phyloP scores from a whole-genome alignment of 2,113 vertebrate genomes.

The Ascaphus truei region DNA sequence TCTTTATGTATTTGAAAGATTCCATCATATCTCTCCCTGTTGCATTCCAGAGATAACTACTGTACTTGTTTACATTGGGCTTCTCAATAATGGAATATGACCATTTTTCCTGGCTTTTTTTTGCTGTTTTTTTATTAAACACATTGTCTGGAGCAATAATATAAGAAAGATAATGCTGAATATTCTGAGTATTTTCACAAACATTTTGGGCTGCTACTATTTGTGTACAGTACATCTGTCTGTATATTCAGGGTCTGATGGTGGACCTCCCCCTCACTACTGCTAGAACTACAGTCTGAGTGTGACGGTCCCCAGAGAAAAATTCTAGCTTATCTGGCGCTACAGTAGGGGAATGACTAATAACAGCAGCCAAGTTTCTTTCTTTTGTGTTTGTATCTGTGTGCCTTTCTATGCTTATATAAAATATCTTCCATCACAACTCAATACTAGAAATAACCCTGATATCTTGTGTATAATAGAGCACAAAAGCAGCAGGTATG shows the following conservation, averaged over 20 bases:
- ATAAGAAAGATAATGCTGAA: too few species aligned
- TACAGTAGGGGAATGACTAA: not conserved
- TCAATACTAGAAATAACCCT: conserved; percentile 14
- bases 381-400: conserved; percentile 13
- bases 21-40: too few species aligned
- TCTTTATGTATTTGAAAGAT: too few species aligned
- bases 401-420: conserved; percentile 21
- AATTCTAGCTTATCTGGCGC: not conserved
- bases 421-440: conserved; percentile 20
- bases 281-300: not conserved
- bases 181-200: too few species aligned
- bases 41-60: too few species aligned
- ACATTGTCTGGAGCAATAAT: too few species aligned
- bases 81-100: too few species aligned
- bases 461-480: conserved; percentile 29
- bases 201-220: too few species aligned
- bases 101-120: too few species aligned
- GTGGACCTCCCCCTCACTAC: not conserved
- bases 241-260: not conserved
- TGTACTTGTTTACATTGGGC: too few species aligned
- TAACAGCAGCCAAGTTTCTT: not conserved
- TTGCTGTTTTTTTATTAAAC: too few species aligned
- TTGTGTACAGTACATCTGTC: not conserved
- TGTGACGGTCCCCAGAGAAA: not conserved
- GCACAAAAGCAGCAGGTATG: conserved; percentile 5